Evolutionary conservation across 2,797 vertebrate genomes (phyloP).

Genomic region (Margarornis squamiger): DNA sequence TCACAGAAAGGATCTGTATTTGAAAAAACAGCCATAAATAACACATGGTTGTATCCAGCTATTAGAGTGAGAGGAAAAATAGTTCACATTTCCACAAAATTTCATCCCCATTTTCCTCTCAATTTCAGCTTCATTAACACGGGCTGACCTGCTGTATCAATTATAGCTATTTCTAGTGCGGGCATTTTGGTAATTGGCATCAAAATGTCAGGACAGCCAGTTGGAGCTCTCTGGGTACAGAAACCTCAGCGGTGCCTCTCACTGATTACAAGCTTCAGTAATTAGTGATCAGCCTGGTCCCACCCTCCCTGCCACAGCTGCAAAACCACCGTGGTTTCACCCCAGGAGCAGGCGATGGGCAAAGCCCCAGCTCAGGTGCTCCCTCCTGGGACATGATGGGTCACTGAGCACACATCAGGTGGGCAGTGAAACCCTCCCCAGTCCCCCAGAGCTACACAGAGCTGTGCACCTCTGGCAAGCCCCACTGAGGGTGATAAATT

Average conservation of each 20-base stretch:
- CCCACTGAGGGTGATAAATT: neutral
- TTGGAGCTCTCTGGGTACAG: neutral
- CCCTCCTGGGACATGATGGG: fast-evolving
- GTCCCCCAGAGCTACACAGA: neutral
- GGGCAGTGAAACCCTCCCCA: neutral
- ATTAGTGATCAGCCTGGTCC: neutral
- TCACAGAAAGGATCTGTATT: neutral
- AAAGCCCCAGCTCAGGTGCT: neutral
- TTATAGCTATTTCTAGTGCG: neutral
- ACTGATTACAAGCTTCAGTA: neutral
- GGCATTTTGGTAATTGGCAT: neutral
- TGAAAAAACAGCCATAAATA: neutral
- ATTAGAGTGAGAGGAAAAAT: neutral
- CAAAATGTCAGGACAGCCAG: neutral
- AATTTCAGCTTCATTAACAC: neutral
- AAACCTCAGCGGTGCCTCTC: neutral
- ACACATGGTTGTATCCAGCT: neutral
- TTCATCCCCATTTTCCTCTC: neutral
- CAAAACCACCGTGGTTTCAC: fast-evolving
- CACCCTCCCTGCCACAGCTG: neutral
- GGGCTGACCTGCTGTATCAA: neutral
- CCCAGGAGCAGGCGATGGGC: fast-evolving
- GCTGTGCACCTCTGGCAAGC: fast-evolving
- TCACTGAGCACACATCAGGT: neutral
- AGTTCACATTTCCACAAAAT: neutral